Base-by-base conservation (phyloP, 2,888 invertebrate species). In the Lasius platythorax region DNA sequence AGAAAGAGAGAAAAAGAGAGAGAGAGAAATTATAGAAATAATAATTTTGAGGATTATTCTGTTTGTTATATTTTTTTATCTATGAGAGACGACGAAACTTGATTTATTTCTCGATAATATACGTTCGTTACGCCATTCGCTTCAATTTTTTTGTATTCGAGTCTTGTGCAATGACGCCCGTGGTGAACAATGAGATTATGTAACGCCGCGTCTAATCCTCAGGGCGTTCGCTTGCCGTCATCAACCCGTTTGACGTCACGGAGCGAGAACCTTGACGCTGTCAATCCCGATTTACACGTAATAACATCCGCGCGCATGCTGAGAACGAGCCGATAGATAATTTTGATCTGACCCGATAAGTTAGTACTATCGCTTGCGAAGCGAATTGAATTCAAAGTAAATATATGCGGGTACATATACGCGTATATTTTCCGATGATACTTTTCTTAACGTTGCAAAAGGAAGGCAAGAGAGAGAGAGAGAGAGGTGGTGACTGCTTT, bases 231-330 rank as follows among this genome's bases (percentile, higher is more conserved):
- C 78, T 30, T 30, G 68, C 53, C 75, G 28, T 30, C 40, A 18
- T 66, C 72, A 56, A 40, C 33, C 63, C 43, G 50, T 43, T 76
- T 75, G 43, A 64, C 66, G 67, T 75, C 46, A 56, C 46, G 61
- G 83, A 67, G 37, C 46, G 67, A 33, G 67, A 53, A 53, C 73
- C 74, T 74, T 56, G 83, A 50, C 83, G 83, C 43, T 73, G 79
- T 58, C 79, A 70, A 72, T 85, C 76, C 73, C 72, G 84, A 84
- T 82, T 84, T 86, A 79, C 75, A 40, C 75, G 74, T 61, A 86
- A 76, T 67, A 67, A 30, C 78, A 76, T 85, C 53, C 53, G 68
- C 53, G 67, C 53, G 72, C 74, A 56, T 33, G 61, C n/a, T 33
- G 23, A 46, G 23, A 64, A 64, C 73, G 37, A 43, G 64, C 53